A percentile compares a stretch with the other conserved stretches of the same genome.
Evolutionary conservation across 2,888 invertebrate genomes (phyloP).

Genomic region (Parelbella ahira): DNA sequence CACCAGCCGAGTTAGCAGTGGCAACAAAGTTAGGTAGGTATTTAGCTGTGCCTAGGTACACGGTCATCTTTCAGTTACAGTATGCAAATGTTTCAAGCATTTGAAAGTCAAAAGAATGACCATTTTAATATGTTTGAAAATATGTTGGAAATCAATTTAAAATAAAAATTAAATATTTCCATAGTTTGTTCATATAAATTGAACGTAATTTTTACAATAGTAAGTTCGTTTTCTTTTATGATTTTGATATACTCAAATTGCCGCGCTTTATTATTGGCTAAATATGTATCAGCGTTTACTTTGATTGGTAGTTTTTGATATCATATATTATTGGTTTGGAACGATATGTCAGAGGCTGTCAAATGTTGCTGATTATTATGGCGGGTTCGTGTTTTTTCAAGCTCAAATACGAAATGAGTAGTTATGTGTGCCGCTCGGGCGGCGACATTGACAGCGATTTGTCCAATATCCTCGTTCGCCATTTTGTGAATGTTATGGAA

Average conservation of each 20-base stretch:
- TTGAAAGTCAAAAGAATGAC: too few relatives aligned
- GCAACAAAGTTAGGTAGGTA: too few relatives aligned
- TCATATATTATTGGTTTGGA: slow-evolving; percentile 4
- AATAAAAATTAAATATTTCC: too few relatives aligned
- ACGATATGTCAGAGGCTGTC: slow-evolving; percentile 34
- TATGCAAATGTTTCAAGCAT: too few relatives aligned
- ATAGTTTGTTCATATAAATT: too few relatives aligned
- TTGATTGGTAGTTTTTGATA: slow-evolving; percentile 31
- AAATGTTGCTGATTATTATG: slow-evolving; percentile 55
- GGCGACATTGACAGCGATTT: slow-evolving; percentile 76
- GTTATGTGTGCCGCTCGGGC: slow-evolving; percentile 71
- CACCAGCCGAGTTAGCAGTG: too few relatives aligned
- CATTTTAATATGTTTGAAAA: too few relatives aligned
- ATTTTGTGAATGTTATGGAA: slow-evolving; percentile 72
- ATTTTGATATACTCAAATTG: slow-evolving; percentile 1
- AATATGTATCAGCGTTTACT: neutral
- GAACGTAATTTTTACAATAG: neutral
- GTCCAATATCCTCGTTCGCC: slow-evolving; percentile 74
- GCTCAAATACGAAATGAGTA: slow-evolving; percentile 74
- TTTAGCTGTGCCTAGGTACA: too few relatives aligned
- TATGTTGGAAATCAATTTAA: too few relatives aligned
- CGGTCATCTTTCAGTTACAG: too few relatives aligned
- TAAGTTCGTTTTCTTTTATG: slow-evolving; percentile 32
- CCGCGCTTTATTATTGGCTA: slow-evolving; percentile 31
- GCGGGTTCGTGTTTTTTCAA: slow-evolving; percentile 78